Conservation (phyloP, 2,113 vertebrate species). For the Pachycephala philippinensis region DNA sequence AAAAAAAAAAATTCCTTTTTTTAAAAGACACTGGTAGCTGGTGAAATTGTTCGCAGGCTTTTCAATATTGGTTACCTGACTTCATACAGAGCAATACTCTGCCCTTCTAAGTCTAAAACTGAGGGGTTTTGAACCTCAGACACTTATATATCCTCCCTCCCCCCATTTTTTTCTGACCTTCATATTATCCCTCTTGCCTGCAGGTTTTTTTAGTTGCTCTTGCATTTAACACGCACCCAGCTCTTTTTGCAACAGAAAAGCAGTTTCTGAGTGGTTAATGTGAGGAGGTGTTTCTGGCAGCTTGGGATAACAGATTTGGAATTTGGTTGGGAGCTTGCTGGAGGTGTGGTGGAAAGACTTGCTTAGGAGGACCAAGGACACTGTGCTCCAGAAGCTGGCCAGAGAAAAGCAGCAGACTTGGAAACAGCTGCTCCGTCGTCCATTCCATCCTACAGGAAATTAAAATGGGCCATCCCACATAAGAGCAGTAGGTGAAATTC, state of each 20-base stretch:
- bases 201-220: background rate
- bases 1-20: background rate
- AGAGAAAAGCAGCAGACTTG: background rate
- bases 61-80: background rate
- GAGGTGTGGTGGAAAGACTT: background rate
- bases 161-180: background rate
- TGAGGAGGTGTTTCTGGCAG: background rate
- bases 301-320: background rate
- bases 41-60: background rate
- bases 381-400: background rate
- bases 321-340: background rate
- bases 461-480: background rate
- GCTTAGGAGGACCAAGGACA: background rate
- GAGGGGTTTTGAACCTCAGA: background rate
- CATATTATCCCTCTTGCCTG: background rate
- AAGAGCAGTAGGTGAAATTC: background rate
- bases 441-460: accelerated
- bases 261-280: background rate
- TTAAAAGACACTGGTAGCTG: background rate
- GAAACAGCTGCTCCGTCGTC: background rate
- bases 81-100: background rate
- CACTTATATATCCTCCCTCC: background rate
- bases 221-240: background rate
- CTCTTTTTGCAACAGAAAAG: background rate
- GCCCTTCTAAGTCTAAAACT: background rate